phyloP scores from a whole-genome alignment of 2,113 vertebrate genomes.

The Alces alces region DNA sequence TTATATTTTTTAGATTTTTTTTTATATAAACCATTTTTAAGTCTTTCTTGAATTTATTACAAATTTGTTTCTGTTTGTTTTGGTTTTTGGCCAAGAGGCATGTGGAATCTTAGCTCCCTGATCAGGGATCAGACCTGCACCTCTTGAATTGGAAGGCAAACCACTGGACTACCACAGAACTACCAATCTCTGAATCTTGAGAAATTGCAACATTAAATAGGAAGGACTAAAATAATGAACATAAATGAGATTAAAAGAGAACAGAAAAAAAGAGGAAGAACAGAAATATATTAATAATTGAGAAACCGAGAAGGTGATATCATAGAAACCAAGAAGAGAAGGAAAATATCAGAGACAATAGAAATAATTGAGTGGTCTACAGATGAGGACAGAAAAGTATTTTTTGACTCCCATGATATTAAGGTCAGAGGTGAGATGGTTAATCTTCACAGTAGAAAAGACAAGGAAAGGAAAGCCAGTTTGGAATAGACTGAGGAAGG shows the following conservation, averaged over 20 bases:
- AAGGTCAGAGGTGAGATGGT: neutral
- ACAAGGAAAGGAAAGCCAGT: neutral
- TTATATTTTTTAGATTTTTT: neutral
- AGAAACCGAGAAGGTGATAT: neutral
- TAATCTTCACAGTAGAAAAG: neutral
- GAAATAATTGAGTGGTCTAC: neutral
- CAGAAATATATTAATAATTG: neutral
- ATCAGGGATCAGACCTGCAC: neutral
- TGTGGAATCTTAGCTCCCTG: neutral
- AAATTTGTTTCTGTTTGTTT: neutral
- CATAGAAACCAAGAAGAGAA: neutral
- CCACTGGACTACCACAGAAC: neutral
- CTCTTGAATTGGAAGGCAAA: neutral
- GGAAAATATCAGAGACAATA: neutral
- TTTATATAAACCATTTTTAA: neutral
- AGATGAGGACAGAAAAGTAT: neutral
- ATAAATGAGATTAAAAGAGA: neutral
- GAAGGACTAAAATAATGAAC: neutral
- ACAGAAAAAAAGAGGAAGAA: neutral
- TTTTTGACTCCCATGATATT: neutral
- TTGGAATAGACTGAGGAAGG: neutral
- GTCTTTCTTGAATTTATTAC: neutral
- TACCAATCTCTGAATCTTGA: neutral
- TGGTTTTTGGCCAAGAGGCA: neutral
- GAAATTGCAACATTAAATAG: neutral